A percentile compares a stretch with the other conserved stretches of the same genome.
Evolutionary conservation across 2,797 vertebrate genomes (phyloP).

Genomic region (Knipowitschia caucasica): DNA sequence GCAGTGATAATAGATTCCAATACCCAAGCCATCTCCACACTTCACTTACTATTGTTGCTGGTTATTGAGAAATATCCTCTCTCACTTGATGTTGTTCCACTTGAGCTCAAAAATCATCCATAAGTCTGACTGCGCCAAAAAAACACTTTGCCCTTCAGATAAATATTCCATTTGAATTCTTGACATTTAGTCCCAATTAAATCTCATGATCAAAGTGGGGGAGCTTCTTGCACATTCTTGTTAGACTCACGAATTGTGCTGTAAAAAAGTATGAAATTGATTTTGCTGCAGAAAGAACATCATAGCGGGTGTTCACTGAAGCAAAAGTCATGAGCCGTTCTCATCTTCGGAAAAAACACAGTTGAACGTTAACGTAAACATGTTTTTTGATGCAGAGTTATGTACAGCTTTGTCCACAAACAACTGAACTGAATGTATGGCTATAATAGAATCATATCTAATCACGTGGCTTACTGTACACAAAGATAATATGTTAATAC

Average conservation of each 20-base stretch:
- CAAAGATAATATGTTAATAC: no score
- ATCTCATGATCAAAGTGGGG: slow-evolving; percentile 9
- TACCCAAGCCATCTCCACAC: no score
- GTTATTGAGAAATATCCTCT: slow-evolving; percentile 4
- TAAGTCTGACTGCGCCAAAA: slow-evolving; percentile 15
- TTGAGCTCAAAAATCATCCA: slow-evolving; percentile 12
- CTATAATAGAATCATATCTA: no score
- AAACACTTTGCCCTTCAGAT: slow-evolving; percentile 12
- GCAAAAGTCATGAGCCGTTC: slow-evolving; percentile 20
- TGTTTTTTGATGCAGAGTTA: slow-evolving; percentile 27
- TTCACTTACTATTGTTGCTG: slow-evolving; percentile 9
- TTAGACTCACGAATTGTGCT: slow-evolving; percentile 31
- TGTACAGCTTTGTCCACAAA: not conserved
- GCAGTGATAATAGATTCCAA: slow-evolving; percentile 21
- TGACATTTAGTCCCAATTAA: slow-evolving; percentile 26
- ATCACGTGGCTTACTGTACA: no score
- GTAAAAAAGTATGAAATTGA: slow-evolving; percentile 53
- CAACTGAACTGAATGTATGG: not conserved
- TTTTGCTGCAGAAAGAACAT: slow-evolving; percentile 42
- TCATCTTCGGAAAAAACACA: slow-evolving; percentile 1
- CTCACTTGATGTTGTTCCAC: slow-evolving; percentile 23
- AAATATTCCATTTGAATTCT: slow-evolving; percentile 20
- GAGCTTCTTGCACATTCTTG: slow-evolving; percentile 16
- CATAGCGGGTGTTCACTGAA: slow-evolving; percentile 41
- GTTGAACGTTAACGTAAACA: slow-evolving; percentile 17